Base-by-base conservation (phyloP, 2,113 vertebrate genomes). In the Galemys pyrenaicus region DNA sequence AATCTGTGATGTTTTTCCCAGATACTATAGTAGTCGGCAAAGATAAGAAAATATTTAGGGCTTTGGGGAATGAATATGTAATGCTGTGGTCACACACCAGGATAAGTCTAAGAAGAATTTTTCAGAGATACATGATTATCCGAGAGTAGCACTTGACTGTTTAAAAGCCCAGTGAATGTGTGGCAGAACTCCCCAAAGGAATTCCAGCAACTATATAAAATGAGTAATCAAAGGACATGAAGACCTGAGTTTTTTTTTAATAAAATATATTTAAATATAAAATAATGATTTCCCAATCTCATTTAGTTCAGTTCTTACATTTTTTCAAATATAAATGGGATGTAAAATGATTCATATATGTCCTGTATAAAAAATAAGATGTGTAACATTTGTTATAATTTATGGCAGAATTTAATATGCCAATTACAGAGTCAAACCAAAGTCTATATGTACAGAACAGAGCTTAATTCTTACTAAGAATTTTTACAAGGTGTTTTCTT, bases 41-140 rank as follows among this genome's bases (percentile, higher is more conserved):
- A 83, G 74, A 75, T 73, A 95, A 78, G 56, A 70, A 94, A 88
- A 83, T 56, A 10, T 79, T 13, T n/a, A 78, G 17, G 54, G 56
- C 73, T 64, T 16, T 64, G 71, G 58, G 37, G 19, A 67, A 54
- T 65, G 70, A 93, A 86, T 68, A n/a, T 7, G 46, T 49, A 37
- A 79, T 65, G 13, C 30, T 70, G 2, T 84, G 22, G 28, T 84
- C 6, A 79, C 49, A 24, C 37, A 90, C 6, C 24, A 78, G 46
- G 49, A 24, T 28, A 39, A 92, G 0, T 32, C 4, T 81, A 60
- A 90, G 16, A 51, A 77, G 15, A 80, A 77, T 58, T 68, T 67
- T 95, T 81, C 73, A 91, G 37, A 95, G 37, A 35, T 60, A 65
- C 24, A 3, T 84, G 89, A 62, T 16, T 92, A 19, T 16, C 44